A percentile compares a stretch with the other conserved stretches of the same genome.
phyloP scores from a whole-genome alignment of 2,797 vertebrate genomes.

The Microhierax caerulescens region DNA sequence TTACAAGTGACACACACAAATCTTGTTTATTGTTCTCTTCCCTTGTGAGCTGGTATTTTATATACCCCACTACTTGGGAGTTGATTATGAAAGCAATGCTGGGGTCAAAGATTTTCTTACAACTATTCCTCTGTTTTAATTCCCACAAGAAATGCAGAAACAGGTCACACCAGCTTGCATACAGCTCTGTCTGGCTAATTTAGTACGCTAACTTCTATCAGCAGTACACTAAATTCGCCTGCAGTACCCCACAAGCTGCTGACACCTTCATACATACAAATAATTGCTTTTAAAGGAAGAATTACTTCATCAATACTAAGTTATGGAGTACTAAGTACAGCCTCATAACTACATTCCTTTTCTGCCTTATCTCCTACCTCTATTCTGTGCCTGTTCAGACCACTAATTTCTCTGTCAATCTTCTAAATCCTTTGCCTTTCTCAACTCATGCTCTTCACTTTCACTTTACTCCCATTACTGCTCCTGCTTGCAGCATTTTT shows the following conservation, averaged over 20 bases:
- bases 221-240: not conserved
- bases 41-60: not conserved
- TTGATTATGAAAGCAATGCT: not conserved
- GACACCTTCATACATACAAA: constrained; percentile 21
- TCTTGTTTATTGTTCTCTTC: constrained; percentile 7
- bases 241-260: not conserved
- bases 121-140: constrained; percentile 31
- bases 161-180: constrained; percentile 31
- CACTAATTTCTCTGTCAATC: not conserved
- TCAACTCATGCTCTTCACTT: not conserved
- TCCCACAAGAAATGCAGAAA: constrained; percentile 63
- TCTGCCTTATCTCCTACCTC: not conserved
- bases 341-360: not conserved
- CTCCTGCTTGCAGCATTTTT: not conserved
- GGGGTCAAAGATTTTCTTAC: constrained; percentile 42
- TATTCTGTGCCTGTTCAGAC: not conserved
- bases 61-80: not conserved
- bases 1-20: not conserved
- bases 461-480: not conserved
- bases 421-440: not conserved
- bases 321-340: constrained; percentile 40
- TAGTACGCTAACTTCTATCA: not conserved
- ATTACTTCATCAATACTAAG: constrained; percentile 5
- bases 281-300: constrained; percentile 42
- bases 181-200: not conserved